phyloP scores from a whole-genome alignment of 2,888 invertebrate genomes.

The Eilema griseolum region DNA sequence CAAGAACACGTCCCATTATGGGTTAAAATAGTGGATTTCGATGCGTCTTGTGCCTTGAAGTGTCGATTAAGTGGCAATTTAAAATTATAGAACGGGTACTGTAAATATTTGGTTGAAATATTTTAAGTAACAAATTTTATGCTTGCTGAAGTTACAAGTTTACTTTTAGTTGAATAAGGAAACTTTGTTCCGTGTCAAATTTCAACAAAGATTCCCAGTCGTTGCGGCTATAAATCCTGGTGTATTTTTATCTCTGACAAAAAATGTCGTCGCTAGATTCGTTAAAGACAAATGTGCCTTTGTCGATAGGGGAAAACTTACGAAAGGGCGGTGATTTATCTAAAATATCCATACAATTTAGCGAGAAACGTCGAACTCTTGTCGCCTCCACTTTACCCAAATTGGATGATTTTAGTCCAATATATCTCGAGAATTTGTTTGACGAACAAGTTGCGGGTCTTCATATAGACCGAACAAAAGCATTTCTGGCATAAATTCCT shows the following conservation, averaged over 20 bases:
- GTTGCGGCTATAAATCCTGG: constrained; percentile 58
- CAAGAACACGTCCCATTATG: constrained; percentile 62
- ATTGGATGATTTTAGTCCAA: constrained; percentile 82
- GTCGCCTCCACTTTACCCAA: constrained; percentile 81
- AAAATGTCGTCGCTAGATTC: constrained; percentile 75
- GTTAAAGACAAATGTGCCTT: constrained; percentile 80
- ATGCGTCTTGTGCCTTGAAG: constrained; percentile 48
- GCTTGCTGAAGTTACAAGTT: not conserved
- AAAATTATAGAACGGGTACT: constrained; percentile 1
- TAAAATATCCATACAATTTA: constrained; percentile 84
- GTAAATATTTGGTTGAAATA: constrained; percentile 1
- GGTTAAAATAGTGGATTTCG: constrained; percentile 38
- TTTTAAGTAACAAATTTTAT: not conserved
- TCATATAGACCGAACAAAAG: constrained; percentile 73
- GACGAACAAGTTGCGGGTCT: constrained; percentile 77
- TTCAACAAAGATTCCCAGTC: constrained; percentile 28
- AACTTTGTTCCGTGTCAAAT: constrained; percentile 7
- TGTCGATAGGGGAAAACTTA: constrained; percentile 77
- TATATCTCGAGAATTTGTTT: constrained; percentile 83
- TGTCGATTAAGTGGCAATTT: constrained; percentile 5
- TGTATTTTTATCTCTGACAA: constrained; percentile 58
- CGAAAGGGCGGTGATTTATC: constrained; percentile 82
- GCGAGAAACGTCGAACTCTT: constrained; percentile 80
- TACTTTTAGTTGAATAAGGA: not conserved
- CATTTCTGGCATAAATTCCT: constrained; percentile 75